Evolutionary conservation across 2,888 invertebrate species (phyloP), one percentile per base, ranked within the genome.

Genomic region (Cybosia mesomella): DNA sequence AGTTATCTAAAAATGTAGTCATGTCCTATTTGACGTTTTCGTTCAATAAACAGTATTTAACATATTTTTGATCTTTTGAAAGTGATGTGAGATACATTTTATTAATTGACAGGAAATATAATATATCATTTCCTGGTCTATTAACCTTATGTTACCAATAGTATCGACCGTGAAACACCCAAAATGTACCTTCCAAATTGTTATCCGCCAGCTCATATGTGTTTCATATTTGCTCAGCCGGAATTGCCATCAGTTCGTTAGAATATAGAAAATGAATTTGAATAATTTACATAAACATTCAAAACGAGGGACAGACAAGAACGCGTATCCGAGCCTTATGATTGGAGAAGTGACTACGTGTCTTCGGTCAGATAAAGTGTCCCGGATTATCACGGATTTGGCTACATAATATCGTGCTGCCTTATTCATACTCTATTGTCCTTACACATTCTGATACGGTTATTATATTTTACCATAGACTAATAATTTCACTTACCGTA

Each of bases 211-310:
- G 18, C 24, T 58, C 66, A 58, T 62, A n/a, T n/a, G n/a, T 66
- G 62, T 66, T 43, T 39, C 65, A 64, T 63, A 67, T 79, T 70
- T 68, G 36, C 53, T 54, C 18, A 66, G 58, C 32, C 64, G 36
- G 67, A 62, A 74, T 58, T 57, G 65, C 34, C 57, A 66, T 49
- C 58, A 49, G 34, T 65, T 70, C 55, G 53, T 70, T 77, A 64
- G 59, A 55, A 54, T 70, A 21, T 58, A 77, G 75, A 70, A 81
- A 75, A 78, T 72, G 62, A 72, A 58, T 54, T 62, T 55, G 11
- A 62, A 39, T 34, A 18, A 69, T 77, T 74, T 67, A 64, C 69
- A 73, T 77, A 70, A 69, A 69, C 32, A 54, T 64, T 71, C 58
- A 65, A 67, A 71, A 53, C 49, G 66, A 65, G 63, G 64, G 55